Percentiles rank a stretch among this genome's conserved stretches.
Conservation (phyloP, 2,113 vertebrate species). For the Quiscalus mexicanus region DNA sequence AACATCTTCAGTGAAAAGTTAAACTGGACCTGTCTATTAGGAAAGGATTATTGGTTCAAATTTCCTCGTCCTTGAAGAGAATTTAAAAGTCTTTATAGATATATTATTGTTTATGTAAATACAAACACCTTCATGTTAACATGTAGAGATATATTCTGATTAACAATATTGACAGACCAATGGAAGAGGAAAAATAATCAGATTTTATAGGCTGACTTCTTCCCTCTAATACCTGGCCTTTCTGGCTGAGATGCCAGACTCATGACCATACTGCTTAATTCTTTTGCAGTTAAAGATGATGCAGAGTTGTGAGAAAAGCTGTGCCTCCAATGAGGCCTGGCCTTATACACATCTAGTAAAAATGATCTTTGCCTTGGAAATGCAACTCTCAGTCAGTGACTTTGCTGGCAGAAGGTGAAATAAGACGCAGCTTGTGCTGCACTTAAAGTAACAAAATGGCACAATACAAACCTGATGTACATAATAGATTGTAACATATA, state of each 20-base stretch:
- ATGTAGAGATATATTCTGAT: background rate
- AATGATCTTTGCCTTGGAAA: background rate
- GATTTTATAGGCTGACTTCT: background rate
- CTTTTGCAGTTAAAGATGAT: background rate
- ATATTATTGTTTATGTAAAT: background rate
- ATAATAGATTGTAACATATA: conserved; percentile 66
- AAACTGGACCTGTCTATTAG: background rate
- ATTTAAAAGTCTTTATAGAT: background rate
- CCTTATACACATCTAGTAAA: background rate
- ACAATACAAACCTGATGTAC: conserved; percentile 26
- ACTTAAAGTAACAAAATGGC: background rate
- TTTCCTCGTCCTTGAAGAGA: background rate
- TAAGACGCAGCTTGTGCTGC: background rate
- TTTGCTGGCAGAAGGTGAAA: background rate
- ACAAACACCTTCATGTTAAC: background rate
- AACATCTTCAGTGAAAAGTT: background rate
- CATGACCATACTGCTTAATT: background rate
- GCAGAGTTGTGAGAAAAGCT: background rate
- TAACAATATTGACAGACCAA: background rate
- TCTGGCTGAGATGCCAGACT: background rate
- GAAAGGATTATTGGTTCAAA: background rate
- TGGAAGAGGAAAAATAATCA: background rate
- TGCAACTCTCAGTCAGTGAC: background rate
- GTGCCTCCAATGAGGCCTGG: background rate
- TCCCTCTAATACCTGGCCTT: background rate